These are phyloP conservation scores for Meloidogyne hapla DNA, from an alignment of 1,140 invertebrate genomes.

Conservation along the genomic window DNA sequence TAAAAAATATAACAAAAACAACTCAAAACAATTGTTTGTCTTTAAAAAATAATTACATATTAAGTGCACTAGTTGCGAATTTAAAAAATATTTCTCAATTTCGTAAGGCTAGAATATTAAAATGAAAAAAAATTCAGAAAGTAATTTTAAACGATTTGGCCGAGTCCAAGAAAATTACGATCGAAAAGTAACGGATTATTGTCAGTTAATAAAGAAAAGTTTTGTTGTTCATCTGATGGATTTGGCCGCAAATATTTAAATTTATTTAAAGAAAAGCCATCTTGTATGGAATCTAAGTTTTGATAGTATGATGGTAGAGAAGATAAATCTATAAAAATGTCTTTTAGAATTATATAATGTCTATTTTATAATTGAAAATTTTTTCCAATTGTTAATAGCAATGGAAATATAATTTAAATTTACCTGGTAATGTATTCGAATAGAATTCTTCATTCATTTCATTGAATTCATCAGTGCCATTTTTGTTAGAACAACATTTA, in stretches of 20 bases:
- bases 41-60: no score
- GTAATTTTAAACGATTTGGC: slow-evolving; percentile 14
- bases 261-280: slow-evolving; percentile 10
- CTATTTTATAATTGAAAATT: no score
- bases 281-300: slow-evolving; percentile 3
- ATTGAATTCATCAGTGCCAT: neutral
- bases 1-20: no score
- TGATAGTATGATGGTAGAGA: slow-evolving; percentile 6
- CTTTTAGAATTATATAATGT: no score
- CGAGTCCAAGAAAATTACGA: slow-evolving; percentile 10
- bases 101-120: no score
- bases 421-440: neutral
- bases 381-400: no score
- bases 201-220: slow-evolving; percentile 12
- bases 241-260: slow-evolving; percentile 8
- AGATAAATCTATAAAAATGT: slow-evolving; percentile 7
- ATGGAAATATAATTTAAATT: neutral
- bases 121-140: neutral
- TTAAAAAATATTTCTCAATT: no score
- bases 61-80: no score
- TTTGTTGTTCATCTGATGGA: neutral
- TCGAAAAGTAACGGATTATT: slow-evolving; percentile 6
- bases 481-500: neutral
- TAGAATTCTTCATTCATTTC: neutral
- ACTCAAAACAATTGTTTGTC: no score